Evolutionary conservation across 2,113 vertebrate species (phyloP), one percentile per base, ranked within the genome.

Genomic region (Heteronetta atricapilla): DNA sequence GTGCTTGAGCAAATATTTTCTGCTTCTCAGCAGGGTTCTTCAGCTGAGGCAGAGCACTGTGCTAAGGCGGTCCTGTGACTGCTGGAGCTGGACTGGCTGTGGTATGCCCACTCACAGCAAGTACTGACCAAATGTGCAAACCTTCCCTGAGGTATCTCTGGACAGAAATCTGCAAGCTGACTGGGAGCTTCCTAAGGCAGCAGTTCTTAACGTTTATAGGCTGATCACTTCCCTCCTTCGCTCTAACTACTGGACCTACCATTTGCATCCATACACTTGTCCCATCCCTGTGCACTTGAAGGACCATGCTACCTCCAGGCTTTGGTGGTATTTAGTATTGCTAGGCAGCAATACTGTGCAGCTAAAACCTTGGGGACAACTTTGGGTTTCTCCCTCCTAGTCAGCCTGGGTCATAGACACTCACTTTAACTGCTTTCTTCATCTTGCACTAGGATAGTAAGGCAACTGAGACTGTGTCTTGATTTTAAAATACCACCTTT

Each of bases 1-100:
- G 76, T 46, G 68, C 73, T 58, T 81, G 64, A 82, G 83, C 46
- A 88, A 96, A 34, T 90, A 84, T 64, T 88, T 88, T 90, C 73
- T 90, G 42, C 52, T 67, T 34, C 83, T 68, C 23, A 0, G 77
- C 52, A 68, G 80, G 68, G 21, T 18, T 66, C 52, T 86, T 52
- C 31, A 42, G 46, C 64, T 2, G 3, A 31, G 80, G 56, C 76
- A 67, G 31, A 86, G 46, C 33, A 2, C 23, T 75, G 64, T 31
- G 59, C 55, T 40, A 2, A 10, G 38, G 75, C 76, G 33, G 23
- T 9, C 18, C 58, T 53, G 19, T 7, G 12, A 7, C 68, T 68
- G 8, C 79, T 81, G 86, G 40, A n/a, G 6, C 46, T 77, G 70
- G 36, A 5, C 66, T 90, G 59, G 6, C 64, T 63, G 0, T 22